Evolutionary conservation across 2,888 invertebrate genomes (phyloP).

Genomic region (Sympetrum striolatum): DNA sequence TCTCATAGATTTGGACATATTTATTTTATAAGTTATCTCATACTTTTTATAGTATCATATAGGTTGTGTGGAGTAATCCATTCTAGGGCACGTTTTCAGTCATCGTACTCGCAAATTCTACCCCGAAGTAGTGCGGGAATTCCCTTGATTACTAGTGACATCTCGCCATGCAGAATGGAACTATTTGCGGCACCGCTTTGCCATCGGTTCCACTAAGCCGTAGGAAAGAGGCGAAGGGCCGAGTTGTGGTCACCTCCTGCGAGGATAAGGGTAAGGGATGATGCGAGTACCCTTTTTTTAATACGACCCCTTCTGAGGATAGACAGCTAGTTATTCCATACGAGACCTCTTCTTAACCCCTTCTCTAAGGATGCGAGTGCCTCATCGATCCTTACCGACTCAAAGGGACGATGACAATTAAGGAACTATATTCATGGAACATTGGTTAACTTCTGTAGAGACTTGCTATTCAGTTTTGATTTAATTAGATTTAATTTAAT

Average conservation of each 20-base stretch:
- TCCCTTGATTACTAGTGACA: conserved; percentile 26
- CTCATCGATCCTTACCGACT: not conserved
- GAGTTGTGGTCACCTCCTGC: conserved; percentile 15
- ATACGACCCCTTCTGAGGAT: not conserved
- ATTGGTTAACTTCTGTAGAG: no score
- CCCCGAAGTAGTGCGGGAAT: not conserved
- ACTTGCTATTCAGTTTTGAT: no score
- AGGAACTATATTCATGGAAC: no score
- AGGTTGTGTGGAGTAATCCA: no score
- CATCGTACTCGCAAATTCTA: not conserved
- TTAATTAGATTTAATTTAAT: no score
- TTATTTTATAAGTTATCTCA: no score
- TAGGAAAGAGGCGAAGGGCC: conserved; percentile 10
- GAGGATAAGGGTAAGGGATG: conserved; percentile 3
- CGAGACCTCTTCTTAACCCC: not conserved
- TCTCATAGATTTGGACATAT: no score
- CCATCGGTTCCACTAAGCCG: not conserved
- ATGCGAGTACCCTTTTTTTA: not conserved
- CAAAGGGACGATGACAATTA: no score
- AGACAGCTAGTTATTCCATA: not conserved
- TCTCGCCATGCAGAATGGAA: conserved; percentile 19
- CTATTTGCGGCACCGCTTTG: conserved; percentile 8
- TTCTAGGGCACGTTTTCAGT: no score
- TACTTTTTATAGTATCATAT: no score
- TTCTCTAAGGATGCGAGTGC: not conserved